Base-by-base conservation (phyloP, 2,113 vertebrate genomes). In the Amblyornis subalaris region DNA sequence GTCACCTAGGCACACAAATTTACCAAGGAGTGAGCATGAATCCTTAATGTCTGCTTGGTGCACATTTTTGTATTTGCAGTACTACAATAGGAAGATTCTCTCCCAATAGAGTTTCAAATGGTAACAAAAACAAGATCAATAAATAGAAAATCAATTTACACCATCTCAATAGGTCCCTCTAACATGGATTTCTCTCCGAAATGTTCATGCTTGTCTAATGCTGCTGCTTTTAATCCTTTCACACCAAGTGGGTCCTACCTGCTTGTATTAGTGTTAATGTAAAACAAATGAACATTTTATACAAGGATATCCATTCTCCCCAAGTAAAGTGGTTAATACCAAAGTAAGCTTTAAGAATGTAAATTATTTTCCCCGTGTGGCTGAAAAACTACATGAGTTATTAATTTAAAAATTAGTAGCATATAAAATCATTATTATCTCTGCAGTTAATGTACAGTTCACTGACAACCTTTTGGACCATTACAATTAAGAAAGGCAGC, bases 341-440 rank as follows among this genome's bases (percentile, higher is more conserved):
- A 95, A 94, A 96, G 91, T 78, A 95, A 97, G 97, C 94, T 96
- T 96, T 91, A 94, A 89, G 76, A 93, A 97, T 95, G 82, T 84
- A 97, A 97, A 97, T 95, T 96, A 96, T 97, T 95, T 91, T 94
- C 95, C 96, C 96, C 12, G 1, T 92, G 97, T 91, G 95, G 92
- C 87, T 96, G 75, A 77, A 95, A 97, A 97, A 82, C 77, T 97
- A 94, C 85, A 96, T 83, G 93, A 97, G 94, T 97, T 98, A 97
- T 97, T 96, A 91, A 97, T 97, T 97, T 93, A 96, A 97, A 97
- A 98, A 98, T 96, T 97, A 97, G 97, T 97, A 97, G 96, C 95
- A 96, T 97, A 97, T 95, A 97, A 97, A 97, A 98, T 97, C 95
- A 97, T 97, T 97, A 97, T 98, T 97, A 97, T 97, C 96, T 97